phyloP scores from a whole-genome alignment of 92 coral and sea anemone species.

The Porites lobata region DNA sequence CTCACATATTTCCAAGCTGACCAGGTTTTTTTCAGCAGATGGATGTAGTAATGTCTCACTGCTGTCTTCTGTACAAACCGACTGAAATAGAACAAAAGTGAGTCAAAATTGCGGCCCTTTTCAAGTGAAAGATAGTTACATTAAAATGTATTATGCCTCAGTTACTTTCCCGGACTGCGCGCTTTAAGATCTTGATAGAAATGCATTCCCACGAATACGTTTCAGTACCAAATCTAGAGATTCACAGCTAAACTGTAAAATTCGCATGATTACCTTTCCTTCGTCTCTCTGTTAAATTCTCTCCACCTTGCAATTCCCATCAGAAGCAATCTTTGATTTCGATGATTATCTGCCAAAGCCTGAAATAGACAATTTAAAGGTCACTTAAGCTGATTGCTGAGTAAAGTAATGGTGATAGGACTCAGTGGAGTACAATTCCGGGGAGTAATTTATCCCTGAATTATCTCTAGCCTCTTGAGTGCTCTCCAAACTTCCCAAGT shows the following conservation, averaged over 20 bases:
- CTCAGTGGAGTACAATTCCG: no score
- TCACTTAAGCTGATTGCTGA: no score
- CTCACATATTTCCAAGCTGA: slow-evolving; percentile 77
- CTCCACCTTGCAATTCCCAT: slow-evolving; percentile 61
- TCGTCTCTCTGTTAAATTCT: slow-evolving; percentile 49
- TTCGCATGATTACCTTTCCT: slow-evolving; percentile 50
- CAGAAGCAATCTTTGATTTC: slow-evolving; percentile 26
- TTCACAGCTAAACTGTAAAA: not conserved
- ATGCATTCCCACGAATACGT: no score
- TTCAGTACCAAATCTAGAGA: no score
- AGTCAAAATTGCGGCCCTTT: not conserved
- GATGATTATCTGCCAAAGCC: slow-evolving; percentile 66
- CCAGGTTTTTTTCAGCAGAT: slow-evolving; percentile 73
- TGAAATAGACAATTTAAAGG: not conserved
- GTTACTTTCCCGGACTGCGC: no score
- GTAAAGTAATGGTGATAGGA: no score
- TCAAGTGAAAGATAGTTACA: not conserved
- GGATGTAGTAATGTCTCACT: slow-evolving; percentile 76
- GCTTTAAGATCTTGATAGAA: no score
- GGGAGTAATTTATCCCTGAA: no score
- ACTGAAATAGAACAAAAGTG: slow-evolving; percentile 35
- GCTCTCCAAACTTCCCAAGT: no score
- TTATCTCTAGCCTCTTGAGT: no score
- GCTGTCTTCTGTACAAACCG: slow-evolving; percentile 74
- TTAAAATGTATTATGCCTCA: no score